Conservation (phyloP, 2,113 vertebrate species). For the Cyanoderma ruficeps region DNA sequence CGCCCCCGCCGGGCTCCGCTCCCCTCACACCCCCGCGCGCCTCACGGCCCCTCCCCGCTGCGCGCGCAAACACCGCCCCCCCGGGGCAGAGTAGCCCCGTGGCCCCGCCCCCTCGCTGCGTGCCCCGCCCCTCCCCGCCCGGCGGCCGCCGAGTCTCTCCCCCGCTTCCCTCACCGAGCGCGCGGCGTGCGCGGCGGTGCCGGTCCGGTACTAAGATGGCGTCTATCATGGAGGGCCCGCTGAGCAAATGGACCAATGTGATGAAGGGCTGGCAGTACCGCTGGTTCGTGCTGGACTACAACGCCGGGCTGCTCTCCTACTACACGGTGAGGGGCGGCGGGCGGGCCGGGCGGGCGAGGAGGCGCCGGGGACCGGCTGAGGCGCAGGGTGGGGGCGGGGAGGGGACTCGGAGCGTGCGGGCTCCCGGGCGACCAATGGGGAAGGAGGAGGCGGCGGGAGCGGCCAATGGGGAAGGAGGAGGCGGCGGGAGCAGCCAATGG, state of each 20-base stretch:
- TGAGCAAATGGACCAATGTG: slow-evolving; percentile 98
- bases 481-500: neutral
- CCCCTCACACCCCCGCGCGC: neutral
- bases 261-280: slow-evolving; percentile 99
- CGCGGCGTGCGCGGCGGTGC: neutral
- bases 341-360: neutral
- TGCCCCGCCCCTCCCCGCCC: neutral
- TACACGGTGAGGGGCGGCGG: slow-evolving; percentile 87
- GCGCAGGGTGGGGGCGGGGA: neutral
- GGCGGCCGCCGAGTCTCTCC: neutral
- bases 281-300: slow-evolving; percentile 97
- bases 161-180: neutral
- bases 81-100: neutral
- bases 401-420: neutral
- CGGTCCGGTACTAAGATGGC: slow-evolving; percentile 88
- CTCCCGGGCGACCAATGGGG: neutral
- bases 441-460: neutral
- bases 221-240: slow-evolving; percentile 97
- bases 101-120: neutral
- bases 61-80: neutral
- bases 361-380: neutral
- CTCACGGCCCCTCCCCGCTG: neutral
- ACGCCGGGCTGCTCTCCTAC: slow-evolving; percentile 94
- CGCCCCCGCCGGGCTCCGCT: fast-evolving
- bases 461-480: neutral